Evolutionary conservation across 2,888 invertebrate genomes (phyloP), one percentile per base, ranked within the genome.

Genomic region (Autographa gamma): DNA sequence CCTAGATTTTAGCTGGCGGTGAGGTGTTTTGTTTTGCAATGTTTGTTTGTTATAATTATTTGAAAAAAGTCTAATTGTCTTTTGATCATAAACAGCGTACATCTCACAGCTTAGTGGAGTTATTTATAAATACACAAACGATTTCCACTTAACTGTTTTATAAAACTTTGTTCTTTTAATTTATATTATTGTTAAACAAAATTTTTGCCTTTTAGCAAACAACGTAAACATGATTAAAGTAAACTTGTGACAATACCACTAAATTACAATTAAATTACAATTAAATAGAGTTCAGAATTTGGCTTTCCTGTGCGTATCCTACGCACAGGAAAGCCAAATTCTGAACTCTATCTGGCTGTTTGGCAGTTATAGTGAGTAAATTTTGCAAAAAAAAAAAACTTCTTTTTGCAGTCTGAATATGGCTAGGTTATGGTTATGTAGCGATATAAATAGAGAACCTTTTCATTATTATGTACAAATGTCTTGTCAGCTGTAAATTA

Each of bases 191-290:
- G 61, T 58, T 69, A 69, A 71, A 66, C 69, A 77, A 74, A 80
- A 83, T 80, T 74, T 85, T 85, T 80, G n/a, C n/a, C 77, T 74
- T 72, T 81, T 75, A 74, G 72, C 72, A 70, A 80, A 79, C 77
- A 79, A 72, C 48, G 62, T 59, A 68, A 75, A 81, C 66, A 79
- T 59, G 54, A 38, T 62, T 64, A 18, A 60, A 56, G 69, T 61
- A 59, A 77, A 77, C 63, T 80, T 76, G 63, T 73, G 58, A 58
- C 61, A 73, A 76, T 76, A 77, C 63, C 54, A 77, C 68, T 79
- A 79, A 77, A 79, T 83, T 75, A 71, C 74, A 75, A 77, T 80
- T 81, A 74, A 74, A 72, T n/a, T n/a, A n/a, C n/a, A n/a, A n/a
- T n/a, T 76, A 66, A 74, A n/a, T n/a, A n/a, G n/a, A n/a, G n/a